Evolutionary conservation across 2,113 vertebrate species (phyloP).

Genomic region (Hydrolagus affinis): DNA sequence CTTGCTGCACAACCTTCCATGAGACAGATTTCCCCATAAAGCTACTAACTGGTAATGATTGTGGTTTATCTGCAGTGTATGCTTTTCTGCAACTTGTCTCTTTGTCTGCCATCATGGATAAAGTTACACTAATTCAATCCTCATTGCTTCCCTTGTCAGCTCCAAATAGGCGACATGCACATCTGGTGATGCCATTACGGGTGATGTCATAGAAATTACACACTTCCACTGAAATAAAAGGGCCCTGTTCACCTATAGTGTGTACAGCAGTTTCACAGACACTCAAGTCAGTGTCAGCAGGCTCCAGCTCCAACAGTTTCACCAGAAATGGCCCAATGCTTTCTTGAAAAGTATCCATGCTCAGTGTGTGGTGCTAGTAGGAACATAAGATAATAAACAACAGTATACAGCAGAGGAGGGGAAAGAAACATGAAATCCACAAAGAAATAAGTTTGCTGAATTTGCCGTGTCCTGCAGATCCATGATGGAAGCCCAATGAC

Average conservation of each 20-base stretch:
- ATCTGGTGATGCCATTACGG: not conserved
- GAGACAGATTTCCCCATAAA: conserved; percentile 8
- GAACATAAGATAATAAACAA: not conserved
- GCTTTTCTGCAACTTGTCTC: not conserved
- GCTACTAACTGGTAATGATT: conserved; percentile 23
- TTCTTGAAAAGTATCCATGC: not conserved
- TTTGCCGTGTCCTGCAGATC: too few species aligned
- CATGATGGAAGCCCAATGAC: too few species aligned
- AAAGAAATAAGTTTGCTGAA: too few species aligned
- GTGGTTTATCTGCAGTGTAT: conserved; percentile 20
- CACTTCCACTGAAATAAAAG: not conserved
- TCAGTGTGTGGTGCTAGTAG: not conserved
- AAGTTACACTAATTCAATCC: conserved; percentile 24
- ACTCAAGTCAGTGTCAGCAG: not conserved
- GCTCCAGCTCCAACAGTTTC: not conserved
- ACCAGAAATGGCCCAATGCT: not conserved
- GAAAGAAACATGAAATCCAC: too few species aligned
- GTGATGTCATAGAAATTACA: not conserved
- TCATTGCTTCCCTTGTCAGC: not conserved
- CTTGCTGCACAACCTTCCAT: not conserved
- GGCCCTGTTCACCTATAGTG: not conserved
- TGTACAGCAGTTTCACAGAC: conserved; percentile 1
- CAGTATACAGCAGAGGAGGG: not conserved
- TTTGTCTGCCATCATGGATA: conserved; percentile 16
- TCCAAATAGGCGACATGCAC: not conserved